Conservation (phyloP, 2,888 invertebrate genomes). For the Phymatocera aterrima region DNA sequence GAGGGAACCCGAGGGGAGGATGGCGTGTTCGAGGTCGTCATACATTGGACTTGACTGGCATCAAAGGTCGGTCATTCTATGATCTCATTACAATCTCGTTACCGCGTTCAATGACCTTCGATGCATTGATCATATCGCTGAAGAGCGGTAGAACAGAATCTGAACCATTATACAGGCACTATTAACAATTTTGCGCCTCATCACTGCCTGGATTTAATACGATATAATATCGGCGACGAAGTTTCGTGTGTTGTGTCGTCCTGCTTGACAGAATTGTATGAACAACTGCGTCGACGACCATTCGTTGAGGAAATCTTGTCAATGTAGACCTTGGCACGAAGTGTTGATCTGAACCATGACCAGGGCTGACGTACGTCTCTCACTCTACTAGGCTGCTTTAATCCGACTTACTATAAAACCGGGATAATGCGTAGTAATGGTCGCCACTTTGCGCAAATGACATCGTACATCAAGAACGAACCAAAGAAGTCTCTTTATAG, state of each 20-base stretch:
- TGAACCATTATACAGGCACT: no score
- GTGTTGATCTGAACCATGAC: conserved; percentile 33
- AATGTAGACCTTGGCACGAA: conserved; percentile 26
- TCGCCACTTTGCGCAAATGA: conserved; percentile 74
- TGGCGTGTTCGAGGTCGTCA: conserved; percentile 11
- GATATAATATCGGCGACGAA: no score
- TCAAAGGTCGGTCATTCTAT: conserved; percentile 19
- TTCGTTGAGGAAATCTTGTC: neutral
- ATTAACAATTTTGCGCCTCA: no score
- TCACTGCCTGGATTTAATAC: no score
- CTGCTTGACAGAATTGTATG: no score
- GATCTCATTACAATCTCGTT: conserved; percentile 40
- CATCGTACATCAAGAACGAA: conserved; percentile 70
- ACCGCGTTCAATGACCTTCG: conserved; percentile 22
- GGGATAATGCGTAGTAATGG: conserved; percentile 72
- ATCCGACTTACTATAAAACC: conserved; percentile 71
- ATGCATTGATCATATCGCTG: neutral
- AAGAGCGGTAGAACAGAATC: neutral
- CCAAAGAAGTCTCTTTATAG: conserved; percentile 67
- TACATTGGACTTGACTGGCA: neutral
- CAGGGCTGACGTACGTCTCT: conserved; percentile 6
- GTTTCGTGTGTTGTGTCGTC: no score
- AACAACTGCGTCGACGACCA: no score
- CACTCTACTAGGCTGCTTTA: conserved; percentile 58
- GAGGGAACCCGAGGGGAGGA: neutral